Base-by-base conservation (phyloP, 1,140 invertebrate genomes). In the Papilio polyxenes region DNA sequence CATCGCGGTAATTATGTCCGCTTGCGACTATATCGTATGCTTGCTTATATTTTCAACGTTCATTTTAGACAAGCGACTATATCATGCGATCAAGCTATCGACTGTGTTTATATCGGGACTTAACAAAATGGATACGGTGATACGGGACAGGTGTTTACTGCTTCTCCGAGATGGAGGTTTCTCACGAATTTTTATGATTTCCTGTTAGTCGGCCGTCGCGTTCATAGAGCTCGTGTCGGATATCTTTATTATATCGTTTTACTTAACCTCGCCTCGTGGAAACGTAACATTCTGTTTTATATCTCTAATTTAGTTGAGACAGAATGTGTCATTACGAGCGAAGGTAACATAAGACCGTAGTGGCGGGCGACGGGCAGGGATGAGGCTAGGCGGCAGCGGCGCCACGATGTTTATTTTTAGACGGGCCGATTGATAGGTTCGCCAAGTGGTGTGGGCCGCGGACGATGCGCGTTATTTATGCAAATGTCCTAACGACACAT, bases 401-500 rank as follows among this genome's bases (percentile, higher is more conserved):
- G 89, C 89, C 89, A 87, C 76, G 76, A 76, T 83, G 85, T 91
- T 90, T 93, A 92, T 93, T 92, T 92, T 93, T 93, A 93, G 88
- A 84, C 84, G 82, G 83, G 84, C 83, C 89, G 91, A 93, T 93
- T 92, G 91, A 93, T 92, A 92, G 91, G 90, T 91, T 86, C 83
- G 80, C 83, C 82, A 87, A 85, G 79, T 87, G 86, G 89, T 89
- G 90, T 90, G 88, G 87, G 90, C 88, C 84, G 89, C 81, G 86
- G 86, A 83, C 82, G 90, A 86, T 87, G 87, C 88, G 87, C 88
- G 89, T 93, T 92, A 92, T 92, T 93, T 93, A 94, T 94, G 93
- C 93, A 93, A 93, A 93, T 93, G 92, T 88, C 88, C 88, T 94
- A 94, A 94, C 93, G 93, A 94, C 92, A 92, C 87, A 90, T 94